These are phyloP conservation scores for Lucilia sericata DNA, from an alignment of 1,140 invertebrate genomes.

Conservation along the genomic window DNA sequence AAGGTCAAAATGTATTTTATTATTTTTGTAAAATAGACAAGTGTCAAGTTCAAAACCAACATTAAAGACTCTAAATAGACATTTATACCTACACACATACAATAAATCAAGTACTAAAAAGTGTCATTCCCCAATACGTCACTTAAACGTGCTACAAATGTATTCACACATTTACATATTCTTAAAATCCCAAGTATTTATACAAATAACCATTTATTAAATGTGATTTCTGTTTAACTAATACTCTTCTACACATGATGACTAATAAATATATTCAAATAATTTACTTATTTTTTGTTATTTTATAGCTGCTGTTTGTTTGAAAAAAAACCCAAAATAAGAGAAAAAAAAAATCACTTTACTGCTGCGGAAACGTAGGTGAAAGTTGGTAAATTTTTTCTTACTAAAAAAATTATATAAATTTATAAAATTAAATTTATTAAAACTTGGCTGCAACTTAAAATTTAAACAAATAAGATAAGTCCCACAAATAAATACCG, in stretches of 20 bases:
- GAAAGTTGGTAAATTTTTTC: slow-evolving; percentile 18
- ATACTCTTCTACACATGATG: too few relatives aligned
- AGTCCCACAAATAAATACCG: neutral
- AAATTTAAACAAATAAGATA: neutral
- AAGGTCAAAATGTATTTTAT: too few relatives aligned
- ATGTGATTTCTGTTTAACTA: neutral
- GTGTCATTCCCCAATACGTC: too few relatives aligned
- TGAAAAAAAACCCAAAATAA: neutral
- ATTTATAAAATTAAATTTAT: neutral
- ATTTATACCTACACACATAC: too few relatives aligned
- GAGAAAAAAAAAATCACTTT: neutral
- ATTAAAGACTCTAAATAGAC: too few relatives aligned
- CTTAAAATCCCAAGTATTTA: neutral
- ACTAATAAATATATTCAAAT: slow-evolving; percentile 23
- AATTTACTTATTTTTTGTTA: neutral
- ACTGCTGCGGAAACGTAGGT: slow-evolving; percentile 33
- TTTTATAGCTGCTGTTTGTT: neutral
- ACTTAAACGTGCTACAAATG: too few relatives aligned
- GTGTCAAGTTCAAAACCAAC: too few relatives aligned
- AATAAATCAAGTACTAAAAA: too few relatives aligned
- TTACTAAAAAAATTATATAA: too few relatives aligned
- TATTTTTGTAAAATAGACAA: too few relatives aligned
- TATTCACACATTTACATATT: neutral
- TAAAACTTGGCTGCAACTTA: neutral
- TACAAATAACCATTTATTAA: neutral